These are phyloP conservation scores for Gavialis gangeticus DNA, from an alignment of 2,113 vertebrate species.

Conservation along the genomic window DNA sequence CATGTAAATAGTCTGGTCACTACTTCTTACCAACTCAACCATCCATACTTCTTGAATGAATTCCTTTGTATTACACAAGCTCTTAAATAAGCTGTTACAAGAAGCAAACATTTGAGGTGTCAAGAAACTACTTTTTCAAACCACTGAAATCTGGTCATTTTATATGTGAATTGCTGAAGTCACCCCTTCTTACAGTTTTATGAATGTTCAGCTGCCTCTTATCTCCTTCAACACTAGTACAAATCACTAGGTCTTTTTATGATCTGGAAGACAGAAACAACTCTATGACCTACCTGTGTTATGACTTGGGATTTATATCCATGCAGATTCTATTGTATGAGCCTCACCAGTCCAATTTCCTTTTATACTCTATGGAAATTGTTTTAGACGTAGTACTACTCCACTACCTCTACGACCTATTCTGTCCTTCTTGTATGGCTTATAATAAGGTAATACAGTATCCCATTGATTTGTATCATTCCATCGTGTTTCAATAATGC, in stretches of 20 bases:
- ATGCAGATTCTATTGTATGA: background rate
- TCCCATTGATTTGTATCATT: background rate
- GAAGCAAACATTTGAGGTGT: background rate
- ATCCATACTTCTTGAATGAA: background rate
- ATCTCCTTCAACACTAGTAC: background rate
- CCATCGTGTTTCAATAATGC: background rate
- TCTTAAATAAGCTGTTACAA: background rate
- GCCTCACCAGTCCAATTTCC: background rate
- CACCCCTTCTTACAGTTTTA: conserved; percentile 22
- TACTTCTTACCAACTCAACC: background rate
- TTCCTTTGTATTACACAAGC: background rate
- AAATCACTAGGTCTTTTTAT: background rate
- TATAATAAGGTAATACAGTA: background rate
- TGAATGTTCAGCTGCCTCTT: background rate
- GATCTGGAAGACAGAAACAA: background rate
- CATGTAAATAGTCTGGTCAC: conserved; percentile 10
- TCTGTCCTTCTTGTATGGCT: fast-evolving
- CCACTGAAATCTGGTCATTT: background rate
- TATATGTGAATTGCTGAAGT: background rate
- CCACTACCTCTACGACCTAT: background rate
- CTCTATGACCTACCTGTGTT: background rate
- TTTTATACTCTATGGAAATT: background rate
- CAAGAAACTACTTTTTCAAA: conserved; percentile 19
- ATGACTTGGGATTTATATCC: background rate
- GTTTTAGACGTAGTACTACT: background rate